Percentiles rank a stretch among this genome's conserved stretches.
Evolutionary conservation across 2,888 invertebrate genomes (phyloP).

Genomic region (Drosophila mayaguana): DNA sequence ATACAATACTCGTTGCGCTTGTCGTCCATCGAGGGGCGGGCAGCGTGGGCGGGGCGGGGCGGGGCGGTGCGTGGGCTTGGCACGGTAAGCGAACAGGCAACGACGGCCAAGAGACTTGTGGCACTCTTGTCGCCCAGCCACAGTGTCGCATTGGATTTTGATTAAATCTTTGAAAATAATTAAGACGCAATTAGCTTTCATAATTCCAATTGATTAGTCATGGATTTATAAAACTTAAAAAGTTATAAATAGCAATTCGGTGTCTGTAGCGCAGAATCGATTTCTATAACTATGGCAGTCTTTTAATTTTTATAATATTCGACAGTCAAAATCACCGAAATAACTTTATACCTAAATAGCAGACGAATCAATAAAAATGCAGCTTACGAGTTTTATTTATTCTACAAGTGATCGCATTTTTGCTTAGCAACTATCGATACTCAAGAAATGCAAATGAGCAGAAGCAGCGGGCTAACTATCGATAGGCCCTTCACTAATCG

Average conservation of each 20-base stretch:
- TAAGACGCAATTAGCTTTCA: constrained; percentile 21
- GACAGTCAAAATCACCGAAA: too few relatives aligned
- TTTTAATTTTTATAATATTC: too few relatives aligned
- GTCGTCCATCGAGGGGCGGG: neutral
- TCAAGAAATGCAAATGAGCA: neutral
- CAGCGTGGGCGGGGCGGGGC: neutral
- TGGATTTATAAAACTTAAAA: neutral
- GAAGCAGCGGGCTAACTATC: neutral
- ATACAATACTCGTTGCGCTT: constrained; percentile 58
- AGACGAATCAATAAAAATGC: neutral
- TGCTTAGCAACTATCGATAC: neutral
- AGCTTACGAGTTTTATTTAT: neutral
- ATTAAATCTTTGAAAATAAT: constrained; percentile 15
- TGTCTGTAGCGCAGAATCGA: neutral
- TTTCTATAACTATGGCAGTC: too few relatives aligned
- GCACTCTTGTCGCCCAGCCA: constrained; percentile 14
- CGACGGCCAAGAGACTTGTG: constrained; percentile 6
- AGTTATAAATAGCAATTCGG: neutral
- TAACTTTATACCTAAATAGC: too few relatives aligned
- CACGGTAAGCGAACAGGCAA: neutral
- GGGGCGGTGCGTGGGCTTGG: neutral
- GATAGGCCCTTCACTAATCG: neutral
- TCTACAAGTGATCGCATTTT: neutral
- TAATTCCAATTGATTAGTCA: constrained; percentile 8
- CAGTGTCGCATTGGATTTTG: constrained; percentile 21